A percentile compares a stretch with the other conserved stretches of the same genome.
These are phyloP conservation scores for Alligator sinensis DNA, from an alignment of 2,113 vertebrate species.

Conservation along the genomic window DNA sequence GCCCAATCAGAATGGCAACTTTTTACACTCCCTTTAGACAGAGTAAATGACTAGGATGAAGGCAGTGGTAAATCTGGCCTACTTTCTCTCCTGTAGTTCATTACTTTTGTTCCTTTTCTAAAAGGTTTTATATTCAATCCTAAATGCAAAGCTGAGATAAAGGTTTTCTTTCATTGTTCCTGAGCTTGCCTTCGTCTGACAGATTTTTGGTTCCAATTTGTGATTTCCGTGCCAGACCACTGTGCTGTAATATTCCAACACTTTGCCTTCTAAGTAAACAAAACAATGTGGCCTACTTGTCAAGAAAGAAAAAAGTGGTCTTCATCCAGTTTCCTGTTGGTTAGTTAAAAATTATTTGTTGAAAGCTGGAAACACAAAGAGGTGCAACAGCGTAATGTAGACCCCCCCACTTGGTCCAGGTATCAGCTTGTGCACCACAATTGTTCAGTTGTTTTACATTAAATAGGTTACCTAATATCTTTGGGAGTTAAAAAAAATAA, in stretches of 20 bases:
- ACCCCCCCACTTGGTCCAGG: neutral
- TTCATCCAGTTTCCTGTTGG: neutral
- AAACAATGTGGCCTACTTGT: neutral
- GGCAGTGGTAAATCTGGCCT: conserved; percentile 10
- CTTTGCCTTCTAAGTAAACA: neutral
- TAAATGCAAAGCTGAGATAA: conserved; percentile 16
- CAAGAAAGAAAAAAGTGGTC: neutral
- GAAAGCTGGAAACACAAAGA: neutral
- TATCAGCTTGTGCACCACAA: neutral
- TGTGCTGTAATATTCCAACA: neutral
- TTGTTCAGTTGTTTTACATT: neutral
- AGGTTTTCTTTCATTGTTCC: neutral
- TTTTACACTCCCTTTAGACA: neutral
- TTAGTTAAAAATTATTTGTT: neutral
- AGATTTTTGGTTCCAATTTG: conserved; percentile 7
- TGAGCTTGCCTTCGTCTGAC: neutral
- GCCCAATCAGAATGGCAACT: neutral
- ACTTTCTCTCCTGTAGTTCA: conserved; percentile 3
- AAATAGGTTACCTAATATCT: neutral
- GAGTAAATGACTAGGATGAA: conserved; percentile 19
- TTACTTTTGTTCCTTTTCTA: neutral
- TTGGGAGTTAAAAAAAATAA: no score
- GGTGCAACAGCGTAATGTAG: neutral
- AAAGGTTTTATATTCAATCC: conserved; percentile 21
- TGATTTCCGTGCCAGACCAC: conserved; percentile 29